Evolutionary conservation across 1,140 invertebrate species (phyloP).

Genomic region (Telenomus remus): DNA sequence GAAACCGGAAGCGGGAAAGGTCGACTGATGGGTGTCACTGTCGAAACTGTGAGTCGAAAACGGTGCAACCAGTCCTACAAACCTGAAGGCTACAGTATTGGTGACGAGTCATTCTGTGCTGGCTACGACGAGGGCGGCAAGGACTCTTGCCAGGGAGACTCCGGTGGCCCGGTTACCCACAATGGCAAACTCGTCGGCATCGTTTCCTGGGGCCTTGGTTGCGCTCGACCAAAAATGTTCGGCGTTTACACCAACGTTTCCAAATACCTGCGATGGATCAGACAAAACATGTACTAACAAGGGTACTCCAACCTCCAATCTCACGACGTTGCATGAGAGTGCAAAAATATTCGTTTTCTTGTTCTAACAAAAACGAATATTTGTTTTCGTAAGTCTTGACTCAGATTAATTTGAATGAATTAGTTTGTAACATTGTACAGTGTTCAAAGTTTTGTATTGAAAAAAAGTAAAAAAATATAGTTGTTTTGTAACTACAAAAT

Average conservation of each 20-base stretch:
- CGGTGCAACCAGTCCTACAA: slow-evolving; percentile 28
- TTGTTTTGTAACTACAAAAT: no score
- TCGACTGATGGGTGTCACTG: slow-evolving; percentile 5
- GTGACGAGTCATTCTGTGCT: slow-evolving; percentile 29
- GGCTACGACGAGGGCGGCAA: slow-evolving; percentile 55
- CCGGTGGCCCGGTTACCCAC: slow-evolving; percentile 79
- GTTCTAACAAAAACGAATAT: no score
- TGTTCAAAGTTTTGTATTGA: no score
- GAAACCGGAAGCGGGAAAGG: slow-evolving; percentile 5
- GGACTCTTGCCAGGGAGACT: slow-evolving; percentile 81
- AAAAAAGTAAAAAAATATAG: no score
- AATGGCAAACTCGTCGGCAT: slow-evolving; percentile 77
- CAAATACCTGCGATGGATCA: slow-evolving; percentile 6
- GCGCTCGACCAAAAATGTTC: slow-evolving; percentile 76
- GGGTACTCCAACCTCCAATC: neutral
- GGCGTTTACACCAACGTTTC: slow-evolving; percentile 79
- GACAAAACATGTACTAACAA: neutral
- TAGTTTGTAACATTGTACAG: no score
- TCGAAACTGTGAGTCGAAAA: slow-evolving; percentile 16
- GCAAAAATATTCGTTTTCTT: neutral
- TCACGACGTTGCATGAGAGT: neutral
- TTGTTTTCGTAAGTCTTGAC: no score
- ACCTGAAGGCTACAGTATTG: neutral
- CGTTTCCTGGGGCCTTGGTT: slow-evolving; percentile 83
- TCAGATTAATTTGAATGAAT: no score